Percentiles rank a stretch among this genome's conserved stretches.
These are phyloP conservation scores for Meles meles DNA, from an alignment of 2,113 vertebrate species.

Conservation along the genomic window DNA sequence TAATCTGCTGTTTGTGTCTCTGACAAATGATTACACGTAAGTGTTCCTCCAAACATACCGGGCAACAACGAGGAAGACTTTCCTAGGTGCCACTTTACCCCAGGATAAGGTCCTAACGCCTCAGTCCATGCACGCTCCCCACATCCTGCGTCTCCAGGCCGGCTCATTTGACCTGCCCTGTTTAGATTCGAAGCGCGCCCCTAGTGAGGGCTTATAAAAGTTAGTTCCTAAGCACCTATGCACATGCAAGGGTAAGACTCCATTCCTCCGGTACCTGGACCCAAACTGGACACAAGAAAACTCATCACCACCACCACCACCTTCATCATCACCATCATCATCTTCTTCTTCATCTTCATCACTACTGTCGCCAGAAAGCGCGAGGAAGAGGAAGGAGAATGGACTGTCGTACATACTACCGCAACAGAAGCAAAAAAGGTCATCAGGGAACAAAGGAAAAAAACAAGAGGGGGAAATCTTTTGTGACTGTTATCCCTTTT, in stretches of 20 bases:
- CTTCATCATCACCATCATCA: constrained; percentile 86
- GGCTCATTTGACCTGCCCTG: neutral
- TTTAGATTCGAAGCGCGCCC: constrained; percentile 4
- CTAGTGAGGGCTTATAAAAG: constrained; percentile 6
- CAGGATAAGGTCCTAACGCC: neutral
- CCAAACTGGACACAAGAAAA: constrained; percentile 98
- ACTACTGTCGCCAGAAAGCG: constrained; percentile 94
- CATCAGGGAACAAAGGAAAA: constrained; percentile 72
- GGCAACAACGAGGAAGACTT: neutral
- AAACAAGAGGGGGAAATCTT: neutral
- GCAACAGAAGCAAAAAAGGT: constrained; percentile 80
- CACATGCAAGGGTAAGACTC: constrained; percentile 78
- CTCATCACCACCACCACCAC: constrained; percentile 86
- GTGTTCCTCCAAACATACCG: neutral
- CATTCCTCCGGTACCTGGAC: constrained; percentile 92
- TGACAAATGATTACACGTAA: neutral
- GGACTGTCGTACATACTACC: constrained; percentile 88
- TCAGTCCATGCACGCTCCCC: neutral
- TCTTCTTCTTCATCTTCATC: constrained; percentile 94
- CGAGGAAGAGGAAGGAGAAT: constrained; percentile 94
- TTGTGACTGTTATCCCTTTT: constrained; percentile 30
- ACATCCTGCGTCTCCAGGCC: neutral
- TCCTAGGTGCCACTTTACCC: neutral
- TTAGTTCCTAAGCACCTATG: constrained; percentile 79
- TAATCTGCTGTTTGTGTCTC: neutral